Evolutionary conservation across 2,888 invertebrate species (phyloP), one percentile per base, ranked within the genome.

Genomic region (Synergus umbraculus): DNA sequence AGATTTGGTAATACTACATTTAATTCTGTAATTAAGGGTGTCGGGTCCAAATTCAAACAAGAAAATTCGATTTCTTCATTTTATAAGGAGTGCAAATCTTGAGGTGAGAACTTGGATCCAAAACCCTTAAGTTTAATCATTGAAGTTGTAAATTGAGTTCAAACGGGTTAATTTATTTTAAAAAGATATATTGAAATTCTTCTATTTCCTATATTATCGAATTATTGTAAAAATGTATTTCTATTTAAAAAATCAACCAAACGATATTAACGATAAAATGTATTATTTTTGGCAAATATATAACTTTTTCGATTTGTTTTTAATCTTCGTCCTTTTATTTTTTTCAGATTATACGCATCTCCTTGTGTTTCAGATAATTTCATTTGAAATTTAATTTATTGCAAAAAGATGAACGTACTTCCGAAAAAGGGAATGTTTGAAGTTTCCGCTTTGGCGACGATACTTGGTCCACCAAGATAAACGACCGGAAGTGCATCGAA

Each of bases 361-460:
- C 7, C 63, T 12, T 29, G 22, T 10, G 1, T 29, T 29, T 13
- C 4, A 13, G 5, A 5, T 22, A 5, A 8, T 1, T 2, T 22
- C 4, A 4, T 12, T 29, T 13, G 29, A 63, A 13, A 13, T 29
- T 13, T 29, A 63, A 29, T 29, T 63, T 63, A 18, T 22, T 22
- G 22, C 3, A 49, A 73, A 54, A 73, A 73, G 15, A 73, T n/a
- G 92, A 86, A 92, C 96, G 92, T 96, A 98, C 98, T 97, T 95
- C 98, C 98, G 92, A 98, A 96, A 89, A 98, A 94, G 80, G 98
- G 97, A 88, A 97, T 95, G 82, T 94, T 93, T 77, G 96, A 95
- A 43, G 97, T 96, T 91, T 97, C 97, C 29, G 95, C 96, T 92
- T 97, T 98, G 83, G 98, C 97, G 86, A 98, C 98, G 90, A 98